These are phyloP conservation scores for Bombus waltoni DNA, from an alignment of 1,140 invertebrate genomes.

Conservation along the genomic window DNA sequence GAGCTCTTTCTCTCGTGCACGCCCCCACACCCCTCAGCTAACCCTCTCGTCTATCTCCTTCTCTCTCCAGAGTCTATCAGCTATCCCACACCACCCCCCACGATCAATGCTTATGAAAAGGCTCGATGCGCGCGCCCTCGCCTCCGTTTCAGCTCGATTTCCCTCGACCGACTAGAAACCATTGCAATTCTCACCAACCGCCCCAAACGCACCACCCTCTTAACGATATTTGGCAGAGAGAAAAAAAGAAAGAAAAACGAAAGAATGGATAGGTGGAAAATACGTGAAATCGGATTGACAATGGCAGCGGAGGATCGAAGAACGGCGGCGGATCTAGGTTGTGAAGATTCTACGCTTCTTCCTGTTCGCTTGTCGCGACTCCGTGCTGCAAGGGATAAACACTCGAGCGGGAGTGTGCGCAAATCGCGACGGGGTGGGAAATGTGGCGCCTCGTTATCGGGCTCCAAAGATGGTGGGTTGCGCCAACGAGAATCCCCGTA, in stretches of 20 bases:
- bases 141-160: slow-evolving; percentile 46
- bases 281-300: background rate
- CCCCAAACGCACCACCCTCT: too few relatives aligned
- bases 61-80: slow-evolving; percentile 63
- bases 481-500: background rate
- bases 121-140: slow-evolving; percentile 78
- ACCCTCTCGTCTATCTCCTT: slow-evolving; percentile 61
- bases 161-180: slow-evolving; percentile 3
- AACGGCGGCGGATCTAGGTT: background rate
- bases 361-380: background rate
- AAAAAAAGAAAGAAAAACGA: fast-evolving
- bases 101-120: slow-evolving; percentile 81
- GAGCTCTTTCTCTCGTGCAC: slow-evolving; percentile 52
- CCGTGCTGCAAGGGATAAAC: slow-evolving; percentile 32
- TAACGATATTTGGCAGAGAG: too few relatives aligned
- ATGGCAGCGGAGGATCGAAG: background rate
- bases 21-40: slow-evolving; percentile 38
- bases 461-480: slow-evolving; percentile 38
- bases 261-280: too few relatives aligned
- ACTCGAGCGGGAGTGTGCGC: slow-evolving; percentile 40
- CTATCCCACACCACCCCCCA: slow-evolving; percentile 57
- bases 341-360: background rate
- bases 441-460: slow-evolving; percentile 33
- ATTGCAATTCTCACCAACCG: background rate
- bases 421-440: slow-evolving; percentile 35